Conservation (phyloP, 2,888 invertebrate species). For the Lysandra bellargus region DNA sequence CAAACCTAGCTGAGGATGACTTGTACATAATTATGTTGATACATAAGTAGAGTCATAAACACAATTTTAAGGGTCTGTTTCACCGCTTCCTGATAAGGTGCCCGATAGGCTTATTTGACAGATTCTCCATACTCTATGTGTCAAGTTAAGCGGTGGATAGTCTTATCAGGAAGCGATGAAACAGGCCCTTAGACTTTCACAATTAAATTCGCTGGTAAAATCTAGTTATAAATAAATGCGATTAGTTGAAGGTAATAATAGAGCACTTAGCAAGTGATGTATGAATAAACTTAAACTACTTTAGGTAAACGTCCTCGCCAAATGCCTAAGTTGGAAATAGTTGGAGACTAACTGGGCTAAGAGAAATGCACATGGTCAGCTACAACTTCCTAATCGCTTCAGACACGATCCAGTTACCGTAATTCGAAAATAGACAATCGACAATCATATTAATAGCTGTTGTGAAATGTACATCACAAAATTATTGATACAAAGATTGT, state of each 20-base stretch:
- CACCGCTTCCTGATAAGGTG: too few species aligned
- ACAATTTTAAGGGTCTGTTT: too few species aligned
- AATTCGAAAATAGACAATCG: not conserved
- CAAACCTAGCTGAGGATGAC: too few species aligned
- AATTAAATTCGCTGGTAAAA: not conserved
- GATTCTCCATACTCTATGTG: too few species aligned
- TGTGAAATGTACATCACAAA: too few species aligned
- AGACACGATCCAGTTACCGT: not conserved
- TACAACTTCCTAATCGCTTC: slow-evolving; percentile 12
- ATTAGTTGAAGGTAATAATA: not conserved
- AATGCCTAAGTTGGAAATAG: slow-evolving; percentile 26
- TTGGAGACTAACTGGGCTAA: slow-evolving; percentile 23
- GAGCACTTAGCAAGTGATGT: not conserved
- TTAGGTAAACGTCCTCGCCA: slow-evolving; percentile 16
- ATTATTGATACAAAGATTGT: too few species aligned
- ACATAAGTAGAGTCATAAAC: too few species aligned
- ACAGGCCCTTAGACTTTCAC: too few species aligned
- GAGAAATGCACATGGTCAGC: slow-evolving; percentile 25
- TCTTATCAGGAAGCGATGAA: too few species aligned
- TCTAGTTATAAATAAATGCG: not conserved
- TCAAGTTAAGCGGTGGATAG: too few species aligned
- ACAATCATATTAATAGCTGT: not conserved
- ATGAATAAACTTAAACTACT: slow-evolving; percentile 20
- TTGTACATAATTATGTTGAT: too few species aligned
- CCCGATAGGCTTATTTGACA: too few species aligned